Base-by-base conservation (phyloP, 2,888 invertebrate genomes). In the Cataglyphis livida region DNA sequence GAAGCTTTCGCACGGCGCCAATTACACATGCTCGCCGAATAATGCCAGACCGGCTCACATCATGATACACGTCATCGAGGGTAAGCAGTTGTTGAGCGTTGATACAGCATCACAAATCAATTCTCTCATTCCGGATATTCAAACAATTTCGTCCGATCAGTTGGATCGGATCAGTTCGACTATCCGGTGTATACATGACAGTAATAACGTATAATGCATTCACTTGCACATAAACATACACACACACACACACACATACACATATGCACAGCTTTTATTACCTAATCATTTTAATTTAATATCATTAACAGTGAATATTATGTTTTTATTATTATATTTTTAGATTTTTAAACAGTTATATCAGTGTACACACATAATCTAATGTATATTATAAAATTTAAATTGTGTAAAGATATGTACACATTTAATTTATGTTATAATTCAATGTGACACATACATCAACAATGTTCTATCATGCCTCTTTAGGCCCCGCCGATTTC, bases 1-100 rank as follows among this genome's bases (percentile, higher is more conserved):
- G 44, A 90, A 92, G 73, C 89, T 90, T 7, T 89, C 90, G 38
- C 94, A 94, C 84, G 94, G 92, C 62, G 95, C 95, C n/a, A 95
- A 95, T 89, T 95, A 95, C 66, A 93, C 92, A 18, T 93, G 92
- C 64, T 82, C 74, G 9, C 92, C 93, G 54, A 92, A 90, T 84
- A 93, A 93, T 82, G 92, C 92, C 41, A 91, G 66, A 25, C 84
- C 91, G 15, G 88, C 91, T 2, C 90, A 88, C 68, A 91, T 92
- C 54, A 90, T 90, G 87, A 91, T 92, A 83, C 92, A 92, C 79
- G 92, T 92, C 3, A 92, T 92, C 71, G 92, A 92, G 83, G 92
- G 92, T 92, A 21, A 82, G 88, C 68, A 10, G 9, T 15, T 68
- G 10, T n/a, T 48, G 10, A 54, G 0, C 38, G 7, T 0, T 15